These are phyloP conservation scores for Melanotaenia trifasciata DNA, from an alignment of 2,797 vertebrate genomes.

Conservation along the genomic window DNA sequence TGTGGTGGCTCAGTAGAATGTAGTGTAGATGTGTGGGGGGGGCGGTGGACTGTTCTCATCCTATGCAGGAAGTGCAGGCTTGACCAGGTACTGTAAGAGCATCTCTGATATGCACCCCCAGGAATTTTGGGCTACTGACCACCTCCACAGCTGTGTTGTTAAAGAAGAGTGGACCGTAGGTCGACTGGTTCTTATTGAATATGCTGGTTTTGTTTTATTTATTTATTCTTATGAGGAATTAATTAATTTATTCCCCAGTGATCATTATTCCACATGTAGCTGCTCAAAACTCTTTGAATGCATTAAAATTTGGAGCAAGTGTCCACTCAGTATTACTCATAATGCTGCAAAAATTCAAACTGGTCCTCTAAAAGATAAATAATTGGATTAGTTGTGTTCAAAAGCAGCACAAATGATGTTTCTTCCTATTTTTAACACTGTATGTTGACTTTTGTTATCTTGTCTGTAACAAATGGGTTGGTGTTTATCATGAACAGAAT, in stretches of 20 bases:
- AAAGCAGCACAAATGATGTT: constrained; percentile 1
- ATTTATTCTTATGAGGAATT: constrained; percentile 23
- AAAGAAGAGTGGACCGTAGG: too few species aligned
- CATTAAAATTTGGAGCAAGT: constrained; percentile 19
- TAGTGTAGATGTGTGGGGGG: too few species aligned
- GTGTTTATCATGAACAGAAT: constrained; percentile 18
- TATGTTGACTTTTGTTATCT: constrained; percentile 10
- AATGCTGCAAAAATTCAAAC: constrained; percentile 9
- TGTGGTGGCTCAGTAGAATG: too few species aligned
- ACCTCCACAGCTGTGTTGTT: too few species aligned
- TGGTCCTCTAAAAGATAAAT: neutral
- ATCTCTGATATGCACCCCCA: too few species aligned
- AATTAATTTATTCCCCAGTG: constrained; percentile 28
- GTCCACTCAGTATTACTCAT: constrained; percentile 50
- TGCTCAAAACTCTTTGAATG: constrained; percentile 18
- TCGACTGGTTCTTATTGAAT: too few species aligned
- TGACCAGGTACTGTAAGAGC: too few species aligned
- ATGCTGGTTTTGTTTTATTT: constrained; percentile 19
- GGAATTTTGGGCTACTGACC: too few species aligned
- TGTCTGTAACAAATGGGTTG: constrained; percentile 22
- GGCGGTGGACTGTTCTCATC: too few species aligned
- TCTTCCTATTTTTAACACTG: constrained; percentile 14
- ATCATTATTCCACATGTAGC: constrained; percentile 40
- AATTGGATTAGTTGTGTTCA: neutral
- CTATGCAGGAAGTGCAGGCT: too few species aligned